Conservation (phyloP, 2,113 vertebrate genomes). For the Geococcyx californianus region DNA sequence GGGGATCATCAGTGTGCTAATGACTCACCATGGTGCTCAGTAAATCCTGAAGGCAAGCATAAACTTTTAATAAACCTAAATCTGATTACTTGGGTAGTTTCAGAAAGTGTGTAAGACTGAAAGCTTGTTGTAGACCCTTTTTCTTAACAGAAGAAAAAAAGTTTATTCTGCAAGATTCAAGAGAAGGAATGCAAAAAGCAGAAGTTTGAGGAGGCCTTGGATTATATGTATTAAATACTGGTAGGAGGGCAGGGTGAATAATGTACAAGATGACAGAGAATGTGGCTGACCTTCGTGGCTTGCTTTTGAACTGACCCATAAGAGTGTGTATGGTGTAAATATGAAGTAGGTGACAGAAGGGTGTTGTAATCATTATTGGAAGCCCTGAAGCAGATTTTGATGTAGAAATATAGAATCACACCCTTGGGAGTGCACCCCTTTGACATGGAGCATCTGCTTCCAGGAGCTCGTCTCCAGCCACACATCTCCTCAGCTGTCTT, state of each 20-base stretch:
- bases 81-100: not conserved
- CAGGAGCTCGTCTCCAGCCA: not conserved
- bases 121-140: not conserved
- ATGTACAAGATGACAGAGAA: not conserved
- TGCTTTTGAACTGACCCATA: not conserved
- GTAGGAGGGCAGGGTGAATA: not conserved
- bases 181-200: not conserved
- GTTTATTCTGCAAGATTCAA: not conserved
- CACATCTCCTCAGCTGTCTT: not conserved
- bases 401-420: not conserved
- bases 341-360: not conserved
- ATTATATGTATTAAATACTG: not conserved
- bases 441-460: not conserved
- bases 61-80: not conserved
- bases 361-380: not conserved
- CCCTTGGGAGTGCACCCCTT: not conserved
- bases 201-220: not conserved
- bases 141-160: not conserved
- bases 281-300: not conserved
- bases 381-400: not conserved
- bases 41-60: not conserved
- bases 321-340: not conserved
- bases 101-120: not conserved
- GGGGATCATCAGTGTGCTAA: not conserved
- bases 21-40: not conserved